Conservation (phyloP, 2,888 invertebrate genomes). For the Tipula vernalis region DNA sequence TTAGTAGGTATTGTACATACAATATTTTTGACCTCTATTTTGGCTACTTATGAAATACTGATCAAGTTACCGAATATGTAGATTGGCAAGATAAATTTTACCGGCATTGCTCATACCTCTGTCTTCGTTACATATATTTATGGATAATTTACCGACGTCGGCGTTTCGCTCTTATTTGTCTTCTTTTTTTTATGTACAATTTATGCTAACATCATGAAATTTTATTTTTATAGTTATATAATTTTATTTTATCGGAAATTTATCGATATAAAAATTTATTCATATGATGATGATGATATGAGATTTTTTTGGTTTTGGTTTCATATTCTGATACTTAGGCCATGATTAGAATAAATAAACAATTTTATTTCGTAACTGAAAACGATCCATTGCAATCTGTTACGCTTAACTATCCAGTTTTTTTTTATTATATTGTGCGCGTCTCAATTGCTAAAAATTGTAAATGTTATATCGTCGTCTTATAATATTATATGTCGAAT, state of each 20-base stretch:
- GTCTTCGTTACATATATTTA: neutral
- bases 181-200: neutral
- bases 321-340: neutral
- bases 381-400: slow-evolving; percentile 9
- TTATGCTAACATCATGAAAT: slow-evolving; percentile 8
- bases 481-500: neutral
- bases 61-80: neutral
- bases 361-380: neutral
- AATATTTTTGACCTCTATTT: neutral
- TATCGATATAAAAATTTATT: slow-evolving; percentile 9
- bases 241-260: slow-evolving; percentile 8
- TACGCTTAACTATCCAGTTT: neutral
- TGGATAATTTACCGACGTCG: neutral
- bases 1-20: neutral
- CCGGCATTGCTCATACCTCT: neutral
- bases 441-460: slow-evolving; percentile 9
- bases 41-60: neutral
- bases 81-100: neutral
- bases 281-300: slow-evolving; percentile 10
- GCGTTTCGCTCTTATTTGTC: neutral
- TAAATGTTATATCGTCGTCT: slow-evolving; percentile 4
- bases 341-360: slow-evolving; percentile 10
- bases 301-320: neutral
- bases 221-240: slow-evolving; percentile 8
- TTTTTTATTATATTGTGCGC: neutral